Conservation (phyloP, 2,797 vertebrate genomes). For the Anomalospiza imberbis region DNA sequence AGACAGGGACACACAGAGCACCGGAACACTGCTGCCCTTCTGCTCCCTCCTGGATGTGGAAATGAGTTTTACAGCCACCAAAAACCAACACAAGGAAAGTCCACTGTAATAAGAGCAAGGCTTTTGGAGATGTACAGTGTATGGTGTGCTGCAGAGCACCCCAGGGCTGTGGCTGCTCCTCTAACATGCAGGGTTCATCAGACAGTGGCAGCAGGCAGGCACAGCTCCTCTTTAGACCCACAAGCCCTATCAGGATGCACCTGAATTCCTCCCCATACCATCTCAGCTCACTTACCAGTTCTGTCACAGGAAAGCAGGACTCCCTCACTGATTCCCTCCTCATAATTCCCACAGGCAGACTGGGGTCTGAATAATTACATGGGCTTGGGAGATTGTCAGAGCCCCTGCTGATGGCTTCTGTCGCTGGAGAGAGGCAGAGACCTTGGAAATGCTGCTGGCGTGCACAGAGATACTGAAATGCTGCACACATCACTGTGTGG, state of each 20-base stretch:
- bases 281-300: neutral
- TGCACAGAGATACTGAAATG: neutral
- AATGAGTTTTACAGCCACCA: neutral
- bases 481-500: neutral
- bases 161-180: neutral
- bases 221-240: neutral
- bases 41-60: neutral
- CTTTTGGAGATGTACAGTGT: neutral
- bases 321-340: neutral
- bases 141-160: neutral
- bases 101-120: neutral
- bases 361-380: neutral
- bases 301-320: neutral
- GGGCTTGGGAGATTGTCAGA: neutral
- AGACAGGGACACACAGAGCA: fast-evolving
- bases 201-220: neutral
- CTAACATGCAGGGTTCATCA: fast-evolving
- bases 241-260: neutral
- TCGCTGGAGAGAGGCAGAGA: fast-evolving
- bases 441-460: neutral
- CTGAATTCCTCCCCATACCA: neutral
- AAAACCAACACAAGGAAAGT: neutral
- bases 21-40: neutral
- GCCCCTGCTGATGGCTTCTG: neutral
- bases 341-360: neutral